These are phyloP conservation scores for Ictidomys tridecemlineatus DNA, from an alignment of 2,113 vertebrate genomes.

Conservation along the genomic window DNA sequence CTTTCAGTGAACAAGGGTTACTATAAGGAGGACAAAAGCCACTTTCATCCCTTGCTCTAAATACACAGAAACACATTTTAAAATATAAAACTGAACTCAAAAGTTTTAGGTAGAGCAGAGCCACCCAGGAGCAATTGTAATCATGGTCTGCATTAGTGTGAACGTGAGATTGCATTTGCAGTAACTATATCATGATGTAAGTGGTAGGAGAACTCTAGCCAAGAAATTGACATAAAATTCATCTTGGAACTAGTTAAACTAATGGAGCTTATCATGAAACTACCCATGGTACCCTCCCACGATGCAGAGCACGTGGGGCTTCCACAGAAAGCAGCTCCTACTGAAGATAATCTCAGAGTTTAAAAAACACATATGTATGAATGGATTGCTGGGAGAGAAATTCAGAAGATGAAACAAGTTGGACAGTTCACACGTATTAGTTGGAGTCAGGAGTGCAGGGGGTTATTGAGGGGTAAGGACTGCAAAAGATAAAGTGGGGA, in stretches of 20 bases:
- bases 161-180: background rate
- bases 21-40: background rate
- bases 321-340: background rate
- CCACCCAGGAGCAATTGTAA: background rate
- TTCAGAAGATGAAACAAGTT: background rate
- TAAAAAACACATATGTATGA: background rate
- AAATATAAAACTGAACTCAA: background rate
- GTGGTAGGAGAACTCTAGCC: background rate
- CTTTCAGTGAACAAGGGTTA: background rate
- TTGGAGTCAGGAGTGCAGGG: background rate
- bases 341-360: background rate
- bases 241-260: background rate
- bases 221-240: slow-evolving; percentile 25
- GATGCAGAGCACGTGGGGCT: background rate
- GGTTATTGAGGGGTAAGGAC: background rate
- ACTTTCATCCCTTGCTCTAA: background rate
- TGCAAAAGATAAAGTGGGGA: background rate
- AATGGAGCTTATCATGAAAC: background rate
- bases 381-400: background rate
- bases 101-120: background rate
- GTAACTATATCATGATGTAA: background rate
- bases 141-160: background rate
- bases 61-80: background rate
- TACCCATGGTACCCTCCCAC: background rate
- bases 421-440: background rate